Percentiles rank a stretch among this genome's conserved stretches.
These are phyloP conservation scores for Ptilodon capucinus DNA, from an alignment of 2,888 invertebrate genomes.

Conservation along the genomic window DNA sequence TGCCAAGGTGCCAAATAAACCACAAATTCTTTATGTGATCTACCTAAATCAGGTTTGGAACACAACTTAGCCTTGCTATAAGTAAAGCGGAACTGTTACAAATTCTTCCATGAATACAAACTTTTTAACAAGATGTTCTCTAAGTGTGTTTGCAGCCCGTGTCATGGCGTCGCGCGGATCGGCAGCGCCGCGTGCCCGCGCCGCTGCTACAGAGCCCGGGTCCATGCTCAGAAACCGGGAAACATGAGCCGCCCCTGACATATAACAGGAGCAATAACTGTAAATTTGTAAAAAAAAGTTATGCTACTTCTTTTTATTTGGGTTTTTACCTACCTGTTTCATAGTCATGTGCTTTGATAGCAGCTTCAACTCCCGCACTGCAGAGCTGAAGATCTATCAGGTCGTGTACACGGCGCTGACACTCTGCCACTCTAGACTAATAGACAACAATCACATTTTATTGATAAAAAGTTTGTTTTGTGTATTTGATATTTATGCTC, in stretches of 20 bases:
- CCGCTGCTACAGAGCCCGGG: slow-evolving; percentile 86
- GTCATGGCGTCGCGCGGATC: slow-evolving; percentile 69
- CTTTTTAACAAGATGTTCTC: slow-evolving; percentile 66
- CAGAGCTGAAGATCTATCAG: slow-evolving; percentile 97
- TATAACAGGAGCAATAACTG: background rate
- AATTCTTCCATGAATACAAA: slow-evolving; percentile 25
- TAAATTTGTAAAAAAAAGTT: no score
- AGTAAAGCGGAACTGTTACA: no score
- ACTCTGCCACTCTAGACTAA: slow-evolving; percentile 95
- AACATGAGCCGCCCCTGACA: slow-evolving; percentile 93
- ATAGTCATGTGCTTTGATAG: slow-evolving; percentile 96
- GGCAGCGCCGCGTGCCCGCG: slow-evolving; percentile 65
- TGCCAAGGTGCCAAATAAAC: no score
- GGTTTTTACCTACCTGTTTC: slow-evolving; percentile 85
- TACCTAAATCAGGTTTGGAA: no score
- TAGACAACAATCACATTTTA: background rate
- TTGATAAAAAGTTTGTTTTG: background rate
- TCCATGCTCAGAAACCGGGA: slow-evolving; percentile 97
- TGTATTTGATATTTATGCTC: background rate
- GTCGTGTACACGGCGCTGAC: slow-evolving; percentile 96
- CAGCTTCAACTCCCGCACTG: slow-evolving; percentile 98
- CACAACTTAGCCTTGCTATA: no score
- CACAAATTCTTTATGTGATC: no score
- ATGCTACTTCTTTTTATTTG: background rate
- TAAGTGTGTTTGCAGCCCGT: slow-evolving; percentile 62